phyloP scores from a whole-genome alignment of 2,888 invertebrate species.

The Stenodema calcarata region DNA sequence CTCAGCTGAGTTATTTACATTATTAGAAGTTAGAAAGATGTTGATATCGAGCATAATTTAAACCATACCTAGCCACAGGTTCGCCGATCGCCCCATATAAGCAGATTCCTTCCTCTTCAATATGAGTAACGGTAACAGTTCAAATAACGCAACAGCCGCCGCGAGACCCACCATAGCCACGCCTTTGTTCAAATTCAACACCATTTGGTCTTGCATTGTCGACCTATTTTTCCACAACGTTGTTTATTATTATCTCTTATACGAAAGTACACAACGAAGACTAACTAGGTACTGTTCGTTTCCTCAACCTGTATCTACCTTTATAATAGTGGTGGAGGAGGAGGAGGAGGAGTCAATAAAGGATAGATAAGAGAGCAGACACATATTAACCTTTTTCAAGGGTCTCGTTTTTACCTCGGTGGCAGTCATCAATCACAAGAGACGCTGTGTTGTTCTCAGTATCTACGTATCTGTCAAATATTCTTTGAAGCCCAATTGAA shows the following conservation, averaged over 20 bases:
- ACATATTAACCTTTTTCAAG: not conserved
- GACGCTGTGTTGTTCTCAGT: not conserved
- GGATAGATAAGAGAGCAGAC: too few species aligned
- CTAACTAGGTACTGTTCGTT: not conserved
- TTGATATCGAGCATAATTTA: too few species aligned
- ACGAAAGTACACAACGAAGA: not conserved
- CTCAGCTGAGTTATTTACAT: too few species aligned
- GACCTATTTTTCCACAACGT: not conserved
- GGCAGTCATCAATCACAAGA: not conserved
- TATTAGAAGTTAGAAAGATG: too few species aligned
- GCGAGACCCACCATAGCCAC: conserved; percentile 17
- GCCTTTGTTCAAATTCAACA: conserved; percentile 38
- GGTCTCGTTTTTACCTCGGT: not conserved
- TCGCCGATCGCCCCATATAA: not conserved
- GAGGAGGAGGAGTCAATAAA: too few species aligned
- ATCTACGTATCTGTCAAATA: too few species aligned
- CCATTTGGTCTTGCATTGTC: not conserved
- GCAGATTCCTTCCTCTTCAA: not conserved
- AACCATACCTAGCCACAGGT: not conserved
- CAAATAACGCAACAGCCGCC: not conserved
- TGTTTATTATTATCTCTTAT: not conserved
- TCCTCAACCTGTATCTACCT: not conserved
- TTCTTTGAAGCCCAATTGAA: too few species aligned
- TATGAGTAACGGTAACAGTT: conserved; percentile 17
- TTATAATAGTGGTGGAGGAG: not conserved